Conservation (phyloP, 2,888 invertebrate genomes). For the Dolichomitus sp. region DNA sequence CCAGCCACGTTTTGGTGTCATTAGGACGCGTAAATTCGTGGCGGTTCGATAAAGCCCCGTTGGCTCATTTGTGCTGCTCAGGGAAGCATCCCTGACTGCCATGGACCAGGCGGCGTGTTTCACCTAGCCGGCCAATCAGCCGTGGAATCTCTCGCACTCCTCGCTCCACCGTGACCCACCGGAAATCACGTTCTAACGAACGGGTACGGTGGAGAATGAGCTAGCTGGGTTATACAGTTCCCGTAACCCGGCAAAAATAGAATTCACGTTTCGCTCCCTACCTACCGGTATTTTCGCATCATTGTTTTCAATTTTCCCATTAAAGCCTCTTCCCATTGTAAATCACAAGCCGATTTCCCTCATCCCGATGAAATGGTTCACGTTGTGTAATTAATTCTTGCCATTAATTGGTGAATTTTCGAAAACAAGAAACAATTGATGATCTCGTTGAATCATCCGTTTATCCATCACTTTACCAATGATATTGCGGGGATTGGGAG, state of each 20-base stretch:
- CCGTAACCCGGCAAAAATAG: constrained; percentile 11
- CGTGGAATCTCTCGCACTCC: constrained; percentile 58
- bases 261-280: constrained; percentile 7
- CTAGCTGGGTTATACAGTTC: constrained; percentile 20
- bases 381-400: not conserved
- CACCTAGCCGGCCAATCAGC: constrained; percentile 66
- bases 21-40: constrained; percentile 74
- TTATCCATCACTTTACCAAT: not conserved
- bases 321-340: constrained; percentile 5
- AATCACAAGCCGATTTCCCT: constrained; percentile 2
- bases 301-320: constrained; percentile 29
- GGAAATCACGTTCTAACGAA: constrained; percentile 71
- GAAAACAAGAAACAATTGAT: not conserved
- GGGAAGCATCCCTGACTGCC: constrained; percentile 2
- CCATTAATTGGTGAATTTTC: not conserved
- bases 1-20: constrained; percentile 72
- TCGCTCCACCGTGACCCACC: constrained; percentile 58
- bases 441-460: not conserved
- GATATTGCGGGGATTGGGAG: not conserved
- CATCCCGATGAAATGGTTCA: not conserved
- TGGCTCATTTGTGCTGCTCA: constrained; percentile 29
- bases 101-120: constrained; percentile 66
- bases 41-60: constrained; percentile 61
- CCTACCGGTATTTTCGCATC: constrained; percentile 2
- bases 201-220: constrained; percentile 31